Conservation (phyloP, 2,797 vertebrate species). For the Semaprochilodus insignis region DNA sequence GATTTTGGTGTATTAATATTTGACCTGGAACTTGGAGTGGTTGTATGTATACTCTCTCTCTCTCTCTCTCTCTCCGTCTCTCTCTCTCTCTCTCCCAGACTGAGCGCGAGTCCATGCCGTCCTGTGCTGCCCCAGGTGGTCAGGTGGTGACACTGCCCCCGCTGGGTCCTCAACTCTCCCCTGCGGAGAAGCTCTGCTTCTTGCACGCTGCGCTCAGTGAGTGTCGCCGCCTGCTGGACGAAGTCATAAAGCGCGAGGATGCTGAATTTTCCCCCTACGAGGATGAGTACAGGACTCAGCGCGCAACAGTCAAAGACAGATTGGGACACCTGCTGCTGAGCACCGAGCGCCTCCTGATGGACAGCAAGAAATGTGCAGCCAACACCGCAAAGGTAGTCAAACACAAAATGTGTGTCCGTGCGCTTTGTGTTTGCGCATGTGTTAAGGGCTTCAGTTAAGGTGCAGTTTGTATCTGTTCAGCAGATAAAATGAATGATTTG, state of each 20-base stretch:
- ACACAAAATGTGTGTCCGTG: neutral
- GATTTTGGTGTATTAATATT: no score
- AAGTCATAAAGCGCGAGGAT: conserved; percentile 71
- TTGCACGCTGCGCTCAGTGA: conserved; percentile 75
- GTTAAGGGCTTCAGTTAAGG: neutral
- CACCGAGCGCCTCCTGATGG: conserved; percentile 71
- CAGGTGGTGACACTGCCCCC: conserved; percentile 71
- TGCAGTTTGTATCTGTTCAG: no score
- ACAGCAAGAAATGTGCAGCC: conserved; percentile 48
- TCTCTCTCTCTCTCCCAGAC: conserved; percentile 60
- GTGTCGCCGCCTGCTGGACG: conserved; percentile 73
- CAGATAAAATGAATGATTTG: no score
- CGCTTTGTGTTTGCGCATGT: neutral
- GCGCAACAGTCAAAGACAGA: conserved; percentile 69
- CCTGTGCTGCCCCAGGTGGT: conserved; percentile 42
- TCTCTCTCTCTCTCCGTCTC: no score
- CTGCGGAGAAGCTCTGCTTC: conserved; percentile 70
- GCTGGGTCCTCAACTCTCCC: conserved; percentile 70
- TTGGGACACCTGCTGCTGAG: conserved; percentile 66
- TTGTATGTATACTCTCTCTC: no score
- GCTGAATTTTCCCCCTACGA: conserved; percentile 60
- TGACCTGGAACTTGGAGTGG: no score
- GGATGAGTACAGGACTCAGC: conserved; percentile 69
- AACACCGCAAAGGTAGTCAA: conserved; percentile 64
- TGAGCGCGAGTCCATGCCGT: conserved; percentile 68